Conservation (phyloP, 1,140 invertebrate species). For the Phocides pigmalion region DNA sequence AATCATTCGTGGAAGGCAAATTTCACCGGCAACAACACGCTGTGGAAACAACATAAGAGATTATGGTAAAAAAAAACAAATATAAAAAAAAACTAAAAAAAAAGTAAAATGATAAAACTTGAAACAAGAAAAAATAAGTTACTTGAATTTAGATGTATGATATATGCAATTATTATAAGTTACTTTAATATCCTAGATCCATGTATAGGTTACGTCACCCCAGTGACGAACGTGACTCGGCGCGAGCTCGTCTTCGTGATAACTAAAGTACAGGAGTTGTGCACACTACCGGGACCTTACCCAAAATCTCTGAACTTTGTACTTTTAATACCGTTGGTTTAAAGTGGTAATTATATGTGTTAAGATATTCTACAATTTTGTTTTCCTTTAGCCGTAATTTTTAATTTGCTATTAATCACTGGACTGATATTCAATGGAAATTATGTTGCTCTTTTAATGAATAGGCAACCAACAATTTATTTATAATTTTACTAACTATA, state of each 20-base stretch:
- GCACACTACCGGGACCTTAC: constrained; percentile 65
- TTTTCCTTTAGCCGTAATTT: constrained; percentile 45
- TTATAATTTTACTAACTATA: constrained; percentile 34
- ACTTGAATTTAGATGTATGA: constrained; percentile 82
- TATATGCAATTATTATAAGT: constrained; percentile 82
- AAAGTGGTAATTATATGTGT: constrained; percentile 57
- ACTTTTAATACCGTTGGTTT: constrained; percentile 62
- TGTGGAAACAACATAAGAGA: constrained; percentile 77
- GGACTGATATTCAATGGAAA: constrained; percentile 39
- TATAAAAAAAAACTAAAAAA: constrained; percentile 73
- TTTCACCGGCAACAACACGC: constrained; percentile 82
- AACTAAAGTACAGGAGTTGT: constrained; percentile 72
- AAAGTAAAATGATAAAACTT: constrained; percentile 80
- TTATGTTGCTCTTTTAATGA: constrained; percentile 36
- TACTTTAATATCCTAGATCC: constrained; percentile 78
- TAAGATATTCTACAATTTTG: constrained; percentile 56
- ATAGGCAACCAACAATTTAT: constrained; percentile 10
- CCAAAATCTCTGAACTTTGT: constrained; percentile 65
- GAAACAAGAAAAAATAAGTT: constrained; percentile 83
- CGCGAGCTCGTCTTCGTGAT: constrained; percentile 71
- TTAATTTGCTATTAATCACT: constrained; percentile 43
- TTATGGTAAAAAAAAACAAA: constrained; percentile 70
- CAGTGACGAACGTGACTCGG: constrained; percentile 52
- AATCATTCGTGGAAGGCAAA: constrained; percentile 82
- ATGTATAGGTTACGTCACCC: constrained; percentile 71